These are phyloP conservation scores for Petromus typicus DNA, from an alignment of 2,113 vertebrate species.

Conservation along the genomic window DNA sequence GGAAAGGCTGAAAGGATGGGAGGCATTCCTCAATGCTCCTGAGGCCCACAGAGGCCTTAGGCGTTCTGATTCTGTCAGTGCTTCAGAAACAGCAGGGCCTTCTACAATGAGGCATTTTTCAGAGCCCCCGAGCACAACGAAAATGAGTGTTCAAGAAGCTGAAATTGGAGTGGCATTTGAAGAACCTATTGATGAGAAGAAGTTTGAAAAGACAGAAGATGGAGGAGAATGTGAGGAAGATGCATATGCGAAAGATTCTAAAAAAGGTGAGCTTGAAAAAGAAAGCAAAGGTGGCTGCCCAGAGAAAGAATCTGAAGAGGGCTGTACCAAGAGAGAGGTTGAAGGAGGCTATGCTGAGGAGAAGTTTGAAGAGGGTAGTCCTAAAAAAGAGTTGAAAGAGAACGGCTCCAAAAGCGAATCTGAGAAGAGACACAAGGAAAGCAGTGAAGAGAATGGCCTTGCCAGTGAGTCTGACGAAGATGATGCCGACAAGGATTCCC, in stretches of 20 bases:
- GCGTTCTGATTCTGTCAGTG: slow-evolving; percentile 29
- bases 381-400: slow-evolving; percentile 12
- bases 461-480: neutral
- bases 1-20: slow-evolving; percentile 95
- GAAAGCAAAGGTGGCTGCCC: neutral
- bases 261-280: slow-evolving; percentile 30
- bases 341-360: neutral
- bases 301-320: slow-evolving; percentile 13
- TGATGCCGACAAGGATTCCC: neutral
- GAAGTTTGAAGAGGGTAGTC: neutral
- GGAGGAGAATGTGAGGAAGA: slow-evolving; percentile 80
- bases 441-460: slow-evolving; percentile 46
- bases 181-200: slow-evolving; percentile 67
- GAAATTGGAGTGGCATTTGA: slow-evolving; percentile 49
- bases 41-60: slow-evolving; percentile 75
- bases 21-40: slow-evolving; percentile 88
- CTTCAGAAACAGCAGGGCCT: slow-evolving; percentile 74
- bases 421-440: slow-evolving; percentile 9
- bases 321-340: neutral
- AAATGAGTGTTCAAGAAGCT: slow-evolving; percentile 62
- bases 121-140: slow-evolving; percentile 65
- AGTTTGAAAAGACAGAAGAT: slow-evolving; percentile 75
- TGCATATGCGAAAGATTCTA: slow-evolving; percentile 42
- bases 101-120: slow-evolving; percentile 73
- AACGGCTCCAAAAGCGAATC: neutral